Evolutionary conservation across 2,888 invertebrate genomes (phyloP).

Genomic region (Melanophora roralis): DNA sequence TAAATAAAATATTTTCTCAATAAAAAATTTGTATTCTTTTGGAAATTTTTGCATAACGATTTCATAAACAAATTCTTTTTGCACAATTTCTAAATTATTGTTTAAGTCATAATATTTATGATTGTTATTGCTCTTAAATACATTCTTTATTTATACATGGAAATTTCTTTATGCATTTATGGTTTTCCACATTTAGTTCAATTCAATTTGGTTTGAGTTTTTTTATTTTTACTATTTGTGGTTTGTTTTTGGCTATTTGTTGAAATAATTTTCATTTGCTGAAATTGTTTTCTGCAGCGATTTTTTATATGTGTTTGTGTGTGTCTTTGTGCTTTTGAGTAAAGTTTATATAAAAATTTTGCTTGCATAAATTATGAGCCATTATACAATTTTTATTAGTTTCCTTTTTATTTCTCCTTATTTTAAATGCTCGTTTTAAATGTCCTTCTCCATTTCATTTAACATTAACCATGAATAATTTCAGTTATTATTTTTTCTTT

Average conservation of each 20-base stretch:
- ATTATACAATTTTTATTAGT: constrained; percentile 54
- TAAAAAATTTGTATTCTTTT: neutral
- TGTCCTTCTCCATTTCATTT: neutral
- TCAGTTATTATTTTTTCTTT: neutral
- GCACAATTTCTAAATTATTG: neutral
- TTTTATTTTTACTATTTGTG: neutral
- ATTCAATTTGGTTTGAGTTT: neutral
- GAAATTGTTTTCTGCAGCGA: neutral
- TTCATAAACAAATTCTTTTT: neutral
- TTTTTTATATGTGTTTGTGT: neutral
- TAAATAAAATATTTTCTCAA: too few relatives aligned
- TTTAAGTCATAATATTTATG: neutral
- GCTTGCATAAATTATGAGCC: constrained; percentile 59
- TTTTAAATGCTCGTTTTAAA: neutral
- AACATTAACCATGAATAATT: constrained; percentile 6
- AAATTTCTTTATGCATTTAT: constrained; percentile 19
- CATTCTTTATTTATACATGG: constrained; percentile 25
- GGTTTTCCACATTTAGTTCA: neutral
- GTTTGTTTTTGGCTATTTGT: neutral
- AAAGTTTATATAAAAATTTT: constrained; percentile 21
- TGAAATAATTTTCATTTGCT: neutral
- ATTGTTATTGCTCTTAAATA: neutral
- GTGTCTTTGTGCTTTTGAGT: neutral
- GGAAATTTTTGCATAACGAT: neutral
- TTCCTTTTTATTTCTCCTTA: neutral